phyloP scores from a whole-genome alignment of 2,797 vertebrate species.

The Sphenodon punctatus region DNA sequence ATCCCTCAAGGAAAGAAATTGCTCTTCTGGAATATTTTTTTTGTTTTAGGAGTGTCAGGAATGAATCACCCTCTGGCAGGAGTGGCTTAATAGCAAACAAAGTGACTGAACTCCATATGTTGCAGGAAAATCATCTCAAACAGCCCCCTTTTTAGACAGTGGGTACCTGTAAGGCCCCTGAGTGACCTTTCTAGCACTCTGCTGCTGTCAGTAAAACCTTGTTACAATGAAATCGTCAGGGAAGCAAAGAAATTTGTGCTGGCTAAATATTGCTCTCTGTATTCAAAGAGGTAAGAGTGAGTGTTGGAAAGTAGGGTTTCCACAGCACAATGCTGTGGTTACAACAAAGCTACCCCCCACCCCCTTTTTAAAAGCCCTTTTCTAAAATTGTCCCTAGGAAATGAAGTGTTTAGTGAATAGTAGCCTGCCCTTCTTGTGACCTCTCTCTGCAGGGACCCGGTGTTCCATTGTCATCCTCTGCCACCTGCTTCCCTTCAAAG shows the following conservation, averaged over 20 bases:
- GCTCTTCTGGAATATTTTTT: conserved; percentile 12
- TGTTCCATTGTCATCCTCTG: conserved; percentile 13
- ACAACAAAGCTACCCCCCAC: neutral
- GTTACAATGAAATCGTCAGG: neutral
- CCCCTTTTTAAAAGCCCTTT: neutral
- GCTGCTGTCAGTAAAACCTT: neutral
- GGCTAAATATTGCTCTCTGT: neutral
- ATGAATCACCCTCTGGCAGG: neutral
- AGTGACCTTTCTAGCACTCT: neutral
- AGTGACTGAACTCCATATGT: neutral
- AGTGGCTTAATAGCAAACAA: neutral
- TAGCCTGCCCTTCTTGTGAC: neutral
- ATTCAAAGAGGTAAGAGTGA: neutral
- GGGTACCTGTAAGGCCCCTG: neutral
- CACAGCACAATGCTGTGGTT: neutral
- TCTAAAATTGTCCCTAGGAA: neutral
- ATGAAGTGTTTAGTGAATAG: neutral
- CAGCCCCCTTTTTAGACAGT: neutral
- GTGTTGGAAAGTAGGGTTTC: neutral
- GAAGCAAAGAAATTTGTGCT: conserved; percentile 10
- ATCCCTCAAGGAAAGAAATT: neutral
- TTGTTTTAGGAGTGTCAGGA: neutral
- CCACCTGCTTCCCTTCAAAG: conserved; percentile 42
- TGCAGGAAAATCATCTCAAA: neutral
- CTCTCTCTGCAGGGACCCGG: neutral